phyloP scores from a whole-genome alignment of 2,888 invertebrate species.

The Archips xylosteana region DNA sequence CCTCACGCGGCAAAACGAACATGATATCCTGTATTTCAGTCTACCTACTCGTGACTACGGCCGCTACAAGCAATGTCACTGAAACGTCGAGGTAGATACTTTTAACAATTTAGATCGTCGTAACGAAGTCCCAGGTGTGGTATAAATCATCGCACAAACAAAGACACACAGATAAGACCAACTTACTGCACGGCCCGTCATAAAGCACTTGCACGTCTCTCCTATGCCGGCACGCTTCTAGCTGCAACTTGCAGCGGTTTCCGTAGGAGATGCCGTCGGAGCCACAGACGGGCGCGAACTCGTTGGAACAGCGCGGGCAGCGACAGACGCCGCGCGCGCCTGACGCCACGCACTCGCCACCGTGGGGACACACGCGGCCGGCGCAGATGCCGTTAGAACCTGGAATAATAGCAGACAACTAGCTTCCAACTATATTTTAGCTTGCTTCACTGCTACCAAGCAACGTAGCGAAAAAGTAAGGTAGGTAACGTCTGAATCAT shows the following conservation, averaged over 20 bases:
- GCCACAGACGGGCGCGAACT: slow-evolving; percentile 94
- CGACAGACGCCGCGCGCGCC: slow-evolving; percentile 92
- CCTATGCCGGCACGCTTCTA: slow-evolving; percentile 91
- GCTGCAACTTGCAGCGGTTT: slow-evolving; percentile 92
- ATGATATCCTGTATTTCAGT: too few species aligned
- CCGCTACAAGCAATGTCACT: too few species aligned
- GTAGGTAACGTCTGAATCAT: too few species aligned
- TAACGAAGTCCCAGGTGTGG: too few species aligned
- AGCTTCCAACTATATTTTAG: too few species aligned
- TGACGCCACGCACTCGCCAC: slow-evolving; percentile 87
- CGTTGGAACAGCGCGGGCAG: slow-evolving; percentile 93
- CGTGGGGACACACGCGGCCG: slow-evolving; percentile 90
- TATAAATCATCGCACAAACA: neutral
- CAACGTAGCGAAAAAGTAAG: too few species aligned
- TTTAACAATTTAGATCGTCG: too few species aligned
- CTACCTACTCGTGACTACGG: too few species aligned
- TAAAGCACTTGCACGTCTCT: slow-evolving; percentile 91
- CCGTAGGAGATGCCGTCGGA: slow-evolving; percentile 93
- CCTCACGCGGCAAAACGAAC: too few species aligned
- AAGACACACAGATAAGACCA: neutral
- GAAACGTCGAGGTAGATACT: too few species aligned
- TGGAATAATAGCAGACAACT: slow-evolving; percentile 51
- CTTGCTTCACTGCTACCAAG: too few species aligned
- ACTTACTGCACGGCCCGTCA: slow-evolving; percentile 95
- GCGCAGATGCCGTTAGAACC: slow-evolving; percentile 89